Evolutionary conservation across 2,888 invertebrate species (phyloP), one percentile per base, ranked within the genome.

Genomic region (Leptinotarsa tumamoca): DNA sequence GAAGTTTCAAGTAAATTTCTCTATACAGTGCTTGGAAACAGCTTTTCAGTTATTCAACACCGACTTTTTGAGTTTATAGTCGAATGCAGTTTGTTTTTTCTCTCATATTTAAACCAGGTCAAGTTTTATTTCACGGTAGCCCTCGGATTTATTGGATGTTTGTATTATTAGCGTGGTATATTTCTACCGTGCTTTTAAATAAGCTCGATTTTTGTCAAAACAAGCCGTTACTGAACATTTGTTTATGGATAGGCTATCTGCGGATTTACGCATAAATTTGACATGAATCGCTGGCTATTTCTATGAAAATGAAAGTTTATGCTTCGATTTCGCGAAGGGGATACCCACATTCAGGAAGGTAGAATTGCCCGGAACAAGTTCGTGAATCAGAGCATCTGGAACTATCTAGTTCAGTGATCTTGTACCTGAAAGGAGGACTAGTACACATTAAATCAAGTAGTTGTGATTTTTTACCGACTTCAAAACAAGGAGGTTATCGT

Each of bases 21-120:
- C 43, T 43, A 10, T 43, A 43, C 10, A 43, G 43, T 10, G 43
- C 43, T 43, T 43, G 13, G 43, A 43, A 43, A 43, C 43, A 43
- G 3, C 10, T 43, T 27, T 10, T 43, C 43, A 43, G 43, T 43
- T 43, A 43, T 43, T 43, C 43, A 43, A 43, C 10, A 15, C 5
- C n/a, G 54, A 54, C 4, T 17, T 17, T 54, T 54, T 17, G 3
- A 54, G 4, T 18, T n/a, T 54, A n/a, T 54, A 4, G 18, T 54
- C 18, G 7, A 5, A 73, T 73, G 72, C 68, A 73, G 54, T 61
- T 61, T 43, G 58, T 33, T 50, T 49, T 54, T 54, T 67, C 33
- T 43, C 54, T 72, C 49, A 54, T 14, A 67, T 67, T 61, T 49
- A 49, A 73, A 73, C 52, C 68, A 33, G 73, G 73, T 73, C 73